Conservation (phyloP, 1,140 invertebrate genomes). For the Temnothorax curvispinosus region DNA sequence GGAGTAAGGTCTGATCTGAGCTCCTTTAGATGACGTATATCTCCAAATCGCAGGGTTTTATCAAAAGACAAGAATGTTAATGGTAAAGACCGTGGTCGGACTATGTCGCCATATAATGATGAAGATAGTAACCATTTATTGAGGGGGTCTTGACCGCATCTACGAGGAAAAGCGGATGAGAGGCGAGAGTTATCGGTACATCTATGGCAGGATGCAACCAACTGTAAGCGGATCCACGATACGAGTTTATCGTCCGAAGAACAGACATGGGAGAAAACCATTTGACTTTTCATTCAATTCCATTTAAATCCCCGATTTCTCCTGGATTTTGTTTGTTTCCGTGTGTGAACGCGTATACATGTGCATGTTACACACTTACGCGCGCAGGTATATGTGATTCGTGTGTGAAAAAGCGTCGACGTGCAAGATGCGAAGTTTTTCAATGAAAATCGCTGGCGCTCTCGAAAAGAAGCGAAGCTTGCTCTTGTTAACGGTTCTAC, state of each 20-base stretch:
- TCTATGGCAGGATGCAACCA: conserved; percentile 27
- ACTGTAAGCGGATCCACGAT: conserved; percentile 44
- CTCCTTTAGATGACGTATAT: not conserved
- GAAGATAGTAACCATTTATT: not conserved
- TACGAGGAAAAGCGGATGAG: conserved; percentile 15
- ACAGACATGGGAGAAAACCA: conserved; percentile 58
- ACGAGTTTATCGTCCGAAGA: conserved; percentile 45
- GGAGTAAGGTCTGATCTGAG: not conserved
- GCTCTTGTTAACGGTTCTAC: not conserved
- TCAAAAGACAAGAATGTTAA: conserved; percentile 34
- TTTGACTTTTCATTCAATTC: conserved; percentile 71
- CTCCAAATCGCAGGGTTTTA: not conserved
- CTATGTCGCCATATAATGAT: not conserved
- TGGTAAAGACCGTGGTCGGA: not conserved
- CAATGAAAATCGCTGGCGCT: not conserved
- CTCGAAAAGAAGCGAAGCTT: not conserved
- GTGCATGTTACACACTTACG: not conserved
- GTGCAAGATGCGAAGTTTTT: conserved; percentile 17
- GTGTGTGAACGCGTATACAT: conserved; percentile 10
- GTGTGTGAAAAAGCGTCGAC: not conserved
- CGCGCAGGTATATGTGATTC: not conserved
- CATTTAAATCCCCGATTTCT: conserved; percentile 69
- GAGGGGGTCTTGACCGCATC: not conserved
- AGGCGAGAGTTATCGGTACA: conserved; percentile 36
- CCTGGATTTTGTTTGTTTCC: conserved; percentile 62